A percentile compares a stretch with the other conserved stretches of the same genome.
These are phyloP conservation scores for Ciconia boyciana DNA, from an alignment of 2,113 vertebrate species.

Conservation along the genomic window DNA sequence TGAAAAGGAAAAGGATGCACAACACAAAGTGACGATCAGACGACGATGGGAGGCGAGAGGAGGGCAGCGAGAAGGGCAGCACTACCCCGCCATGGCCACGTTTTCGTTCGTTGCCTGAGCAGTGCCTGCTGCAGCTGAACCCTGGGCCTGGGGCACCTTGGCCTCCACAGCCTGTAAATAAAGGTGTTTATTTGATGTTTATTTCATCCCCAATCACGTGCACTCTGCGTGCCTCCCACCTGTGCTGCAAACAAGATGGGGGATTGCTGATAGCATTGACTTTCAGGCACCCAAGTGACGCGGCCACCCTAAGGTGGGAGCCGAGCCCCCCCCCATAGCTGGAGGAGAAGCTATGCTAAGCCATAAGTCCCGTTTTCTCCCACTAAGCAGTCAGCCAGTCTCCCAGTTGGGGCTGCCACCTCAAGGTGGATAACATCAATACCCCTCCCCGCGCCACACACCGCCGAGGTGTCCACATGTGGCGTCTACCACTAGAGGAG, in stretches of 20 bases:
- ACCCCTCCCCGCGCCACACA: fast-evolving
- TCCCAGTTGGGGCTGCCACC: background rate
- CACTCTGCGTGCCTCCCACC: background rate
- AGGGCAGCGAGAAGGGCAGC: background rate
- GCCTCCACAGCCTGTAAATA: background rate
- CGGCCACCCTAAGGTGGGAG: background rate
- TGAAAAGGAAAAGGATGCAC: background rate
- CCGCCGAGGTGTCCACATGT: fast-evolving
- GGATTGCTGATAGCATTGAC: background rate
- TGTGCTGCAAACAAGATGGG: background rate
- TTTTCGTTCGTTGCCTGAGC: background rate
- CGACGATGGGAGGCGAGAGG: background rate
- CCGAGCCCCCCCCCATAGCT: fast-evolving
- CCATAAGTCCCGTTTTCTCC: background rate
- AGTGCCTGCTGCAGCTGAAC: fast-evolving
- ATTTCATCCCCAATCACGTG: background rate
- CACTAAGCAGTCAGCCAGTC: background rate
- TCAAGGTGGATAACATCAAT: background rate
- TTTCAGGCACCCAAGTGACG: background rate
- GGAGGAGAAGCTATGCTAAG: background rate
- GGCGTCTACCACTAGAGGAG: background rate
- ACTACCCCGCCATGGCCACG: fast-evolving
- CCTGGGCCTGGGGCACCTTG: background rate
- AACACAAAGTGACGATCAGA: background rate
- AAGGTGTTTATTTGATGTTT: background rate